These are phyloP conservation scores for Onthophagus sagittarius DNA, from an alignment of 2,888 invertebrate genomes.

Conservation along the genomic window DNA sequence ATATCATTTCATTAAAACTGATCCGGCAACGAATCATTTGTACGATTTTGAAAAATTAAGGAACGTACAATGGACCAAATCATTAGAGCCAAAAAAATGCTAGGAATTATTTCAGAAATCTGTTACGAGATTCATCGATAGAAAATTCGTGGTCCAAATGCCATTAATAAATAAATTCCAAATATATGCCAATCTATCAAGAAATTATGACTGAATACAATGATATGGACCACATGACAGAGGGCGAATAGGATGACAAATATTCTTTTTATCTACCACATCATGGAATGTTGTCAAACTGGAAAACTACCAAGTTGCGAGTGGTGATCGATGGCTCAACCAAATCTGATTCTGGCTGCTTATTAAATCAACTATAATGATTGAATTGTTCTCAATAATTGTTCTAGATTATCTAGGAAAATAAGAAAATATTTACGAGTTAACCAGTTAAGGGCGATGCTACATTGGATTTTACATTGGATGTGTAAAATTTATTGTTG, in stretches of 20 bases:
- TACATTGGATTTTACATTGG: no score
- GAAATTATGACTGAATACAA: conserved; percentile 30
- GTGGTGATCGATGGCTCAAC: conserved; percentile 19
- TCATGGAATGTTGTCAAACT: conserved; percentile 18
- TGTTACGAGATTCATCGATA: conserved; percentile 23
- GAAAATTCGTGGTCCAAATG: conserved; percentile 31
- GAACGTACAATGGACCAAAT: conserved; percentile 22
- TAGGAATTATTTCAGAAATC: conserved; percentile 28
- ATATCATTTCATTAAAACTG: no score
- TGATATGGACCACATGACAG: conserved; percentile 26
- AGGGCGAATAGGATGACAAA: conserved; percentile 1
- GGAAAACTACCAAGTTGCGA: conserved; percentile 21
- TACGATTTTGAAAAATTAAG: conserved; percentile 24
- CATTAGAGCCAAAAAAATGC: conserved; percentile 27
- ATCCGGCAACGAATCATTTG: neutral
- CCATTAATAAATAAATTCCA: no score
- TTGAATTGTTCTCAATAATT: no score
- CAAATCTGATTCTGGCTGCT: conserved; percentile 16
- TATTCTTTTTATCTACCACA: conserved; percentile 20
- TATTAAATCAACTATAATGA: no score
- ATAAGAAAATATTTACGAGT: no score
- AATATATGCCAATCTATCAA: no score
- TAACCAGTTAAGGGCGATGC: no score
- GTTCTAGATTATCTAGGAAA: no score
- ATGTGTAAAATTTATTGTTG: no score